Conservation (phyloP, 2,888 invertebrate species). For the Elysia crispata region DNA sequence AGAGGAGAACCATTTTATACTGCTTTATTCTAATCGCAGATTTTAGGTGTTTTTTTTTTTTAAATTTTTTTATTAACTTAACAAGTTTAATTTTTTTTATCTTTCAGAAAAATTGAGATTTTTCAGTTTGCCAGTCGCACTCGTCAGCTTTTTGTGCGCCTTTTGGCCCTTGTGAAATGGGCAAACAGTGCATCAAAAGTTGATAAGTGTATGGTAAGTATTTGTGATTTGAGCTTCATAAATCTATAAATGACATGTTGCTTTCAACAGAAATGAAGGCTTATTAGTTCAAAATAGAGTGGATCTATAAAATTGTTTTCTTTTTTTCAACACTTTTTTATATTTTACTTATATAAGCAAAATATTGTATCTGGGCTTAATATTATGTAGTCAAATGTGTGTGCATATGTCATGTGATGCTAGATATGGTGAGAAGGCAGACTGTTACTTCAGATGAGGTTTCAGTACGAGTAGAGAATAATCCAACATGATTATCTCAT, state of each 20-base stretch:
- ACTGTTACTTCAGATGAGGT: too few relatives aligned
- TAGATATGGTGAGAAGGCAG: too few relatives aligned
- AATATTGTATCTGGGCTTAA: too few relatives aligned
- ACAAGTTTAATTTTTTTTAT: background rate
- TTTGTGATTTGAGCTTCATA: background rate
- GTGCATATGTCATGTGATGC: too few relatives aligned
- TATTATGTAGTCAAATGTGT: too few relatives aligned
- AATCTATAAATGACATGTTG: background rate
- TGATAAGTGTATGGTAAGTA: conserved; percentile 93
- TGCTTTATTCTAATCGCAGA: background rate
- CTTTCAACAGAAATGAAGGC: background rate
- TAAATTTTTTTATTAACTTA: background rate
- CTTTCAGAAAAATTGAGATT: conserved; percentile 90
- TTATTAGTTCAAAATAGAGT: too few relatives aligned
- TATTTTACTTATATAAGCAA: too few relatives aligned
- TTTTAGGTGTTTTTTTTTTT: background rate
- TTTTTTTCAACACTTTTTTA: too few relatives aligned
- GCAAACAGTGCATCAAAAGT: conserved; percentile 99
- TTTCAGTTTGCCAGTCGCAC: conserved; percentile 95
- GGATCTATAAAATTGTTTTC: too few relatives aligned
- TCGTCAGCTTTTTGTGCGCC: conserved; percentile 93
- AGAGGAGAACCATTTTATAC: background rate
- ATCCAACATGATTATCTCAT: too few relatives aligned
- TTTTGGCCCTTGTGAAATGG: conserved; percentile 98
- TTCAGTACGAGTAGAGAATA: too few relatives aligned